Percentiles rank a stretch among this genome's conserved stretches.
phyloP scores from a whole-genome alignment of 2,888 invertebrate genomes.

The Coelinius sp. region DNA sequence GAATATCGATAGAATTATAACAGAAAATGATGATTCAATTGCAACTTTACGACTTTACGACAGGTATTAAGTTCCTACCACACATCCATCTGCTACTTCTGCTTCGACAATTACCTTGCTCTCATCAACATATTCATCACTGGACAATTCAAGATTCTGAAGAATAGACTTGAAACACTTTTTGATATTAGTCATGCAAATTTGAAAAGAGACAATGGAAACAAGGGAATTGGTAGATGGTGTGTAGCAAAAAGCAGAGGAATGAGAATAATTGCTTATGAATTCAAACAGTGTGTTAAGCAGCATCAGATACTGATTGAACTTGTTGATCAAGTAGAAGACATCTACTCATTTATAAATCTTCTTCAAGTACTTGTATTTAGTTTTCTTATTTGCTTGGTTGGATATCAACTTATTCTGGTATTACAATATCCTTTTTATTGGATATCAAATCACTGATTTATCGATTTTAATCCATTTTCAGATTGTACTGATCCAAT shows the following conservation, averaged over 20 bases:
- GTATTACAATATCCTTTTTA: slow-evolving; percentile 45
- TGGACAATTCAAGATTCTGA: slow-evolving; percentile 54
- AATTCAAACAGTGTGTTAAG: slow-evolving; percentile 40
- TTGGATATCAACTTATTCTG: slow-evolving; percentile 52
- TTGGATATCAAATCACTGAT: too few species aligned
- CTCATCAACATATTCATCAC: slow-evolving; percentile 48
- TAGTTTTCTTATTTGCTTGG: slow-evolving; percentile 48
- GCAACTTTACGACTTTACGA: too few species aligned
- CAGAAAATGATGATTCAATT: too few species aligned
- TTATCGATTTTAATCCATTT: too few species aligned
- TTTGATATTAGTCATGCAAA: slow-evolving; percentile 9
- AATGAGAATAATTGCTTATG: not conserved
- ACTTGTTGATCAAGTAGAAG: slow-evolving; percentile 45
- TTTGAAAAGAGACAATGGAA: not conserved
- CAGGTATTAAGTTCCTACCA: slow-evolving; percentile 44
- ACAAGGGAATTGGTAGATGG: not conserved
- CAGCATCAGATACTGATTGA: slow-evolving; percentile 46
- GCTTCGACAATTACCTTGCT: slow-evolving; percentile 53
- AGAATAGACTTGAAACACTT: slow-evolving; percentile 43
- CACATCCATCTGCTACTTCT: slow-evolving; percentile 50
- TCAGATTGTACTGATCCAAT: not conserved
- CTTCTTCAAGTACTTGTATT: slow-evolving; percentile 49
- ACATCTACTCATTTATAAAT: slow-evolving; percentile 42
- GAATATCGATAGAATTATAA: too few species aligned
- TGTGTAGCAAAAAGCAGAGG: not conserved